phyloP scores from a whole-genome alignment of 2,113 vertebrate species.

The Eubucco bourcierii region DNA sequence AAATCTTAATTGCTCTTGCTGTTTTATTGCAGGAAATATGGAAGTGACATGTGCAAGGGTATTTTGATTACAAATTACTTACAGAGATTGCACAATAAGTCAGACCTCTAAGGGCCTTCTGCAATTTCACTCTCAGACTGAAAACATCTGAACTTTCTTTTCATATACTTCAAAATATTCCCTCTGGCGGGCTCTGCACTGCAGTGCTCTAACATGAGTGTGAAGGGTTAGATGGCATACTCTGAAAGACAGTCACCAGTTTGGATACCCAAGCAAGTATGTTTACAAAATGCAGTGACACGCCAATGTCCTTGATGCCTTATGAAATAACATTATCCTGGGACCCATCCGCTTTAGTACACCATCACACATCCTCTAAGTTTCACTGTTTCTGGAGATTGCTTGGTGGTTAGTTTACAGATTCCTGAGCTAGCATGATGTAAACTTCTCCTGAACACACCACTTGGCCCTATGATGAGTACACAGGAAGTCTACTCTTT shows the following conservation, averaged over 20 bases:
- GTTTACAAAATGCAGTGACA: neutral
- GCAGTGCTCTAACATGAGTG: neutral
- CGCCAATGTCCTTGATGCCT: neutral
- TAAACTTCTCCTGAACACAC: neutral
- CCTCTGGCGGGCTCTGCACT: neutral
- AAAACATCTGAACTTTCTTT: constrained; percentile 59
- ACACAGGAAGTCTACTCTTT: neutral
- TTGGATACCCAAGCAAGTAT: neutral
- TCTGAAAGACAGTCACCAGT: neutral
- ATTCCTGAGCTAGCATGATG: neutral
- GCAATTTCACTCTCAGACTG: constrained; percentile 56
- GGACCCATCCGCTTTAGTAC: neutral
- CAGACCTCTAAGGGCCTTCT: constrained; percentile 63
- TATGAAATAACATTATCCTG: neutral
- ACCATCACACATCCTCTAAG: neutral
- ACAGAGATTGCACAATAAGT: constrained; percentile 67
- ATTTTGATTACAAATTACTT: constrained; percentile 72
- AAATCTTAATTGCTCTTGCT: constrained; percentile 69
- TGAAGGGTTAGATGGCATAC: neutral
- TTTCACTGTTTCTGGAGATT: neutral
- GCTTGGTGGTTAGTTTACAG: neutral
- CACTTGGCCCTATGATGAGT: neutral
- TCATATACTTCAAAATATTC: neutral
- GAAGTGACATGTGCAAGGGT: constrained; percentile 68
- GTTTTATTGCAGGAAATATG: constrained; percentile 70